A percentile compares a stretch with the other conserved stretches of the same genome.
Evolutionary conservation across 2,888 invertebrate species (phyloP).

Genomic region (Heliconius sara): DNA sequence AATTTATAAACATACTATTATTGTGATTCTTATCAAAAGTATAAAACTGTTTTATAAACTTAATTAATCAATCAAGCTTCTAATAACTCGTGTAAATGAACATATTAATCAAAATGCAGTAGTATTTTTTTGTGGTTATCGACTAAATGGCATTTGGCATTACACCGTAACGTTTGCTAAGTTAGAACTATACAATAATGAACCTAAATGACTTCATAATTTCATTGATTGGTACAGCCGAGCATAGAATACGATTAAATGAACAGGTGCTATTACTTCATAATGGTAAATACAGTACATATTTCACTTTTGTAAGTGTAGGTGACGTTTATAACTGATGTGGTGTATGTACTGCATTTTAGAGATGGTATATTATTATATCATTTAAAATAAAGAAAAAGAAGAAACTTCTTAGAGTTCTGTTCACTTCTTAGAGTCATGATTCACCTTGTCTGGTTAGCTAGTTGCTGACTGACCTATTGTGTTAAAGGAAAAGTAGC

Average conservation of each 20-base stretch:
- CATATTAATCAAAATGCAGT: not conserved
- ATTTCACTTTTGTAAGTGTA: not conserved
- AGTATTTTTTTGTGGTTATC: not conserved
- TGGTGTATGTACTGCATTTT: not conserved
- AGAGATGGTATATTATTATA: not conserved
- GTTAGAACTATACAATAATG: constrained; percentile 8
- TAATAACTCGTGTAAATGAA: not conserved
- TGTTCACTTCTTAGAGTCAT: no score
- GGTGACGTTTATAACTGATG: not conserved
- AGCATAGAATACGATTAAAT: constrained; percentile 13
- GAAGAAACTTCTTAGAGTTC: not conserved
- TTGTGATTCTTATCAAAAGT: not conserved
- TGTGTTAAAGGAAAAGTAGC: no score
- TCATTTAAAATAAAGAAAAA: not conserved
- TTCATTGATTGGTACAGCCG: not conserved
- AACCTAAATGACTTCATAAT: constrained; percentile 25
- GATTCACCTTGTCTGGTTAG: no score
- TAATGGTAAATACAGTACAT: not conserved
- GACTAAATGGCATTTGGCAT: not conserved
- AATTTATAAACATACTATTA: no score
- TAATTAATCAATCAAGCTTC: not conserved
- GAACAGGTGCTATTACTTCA: not conserved
- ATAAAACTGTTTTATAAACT: not conserved
- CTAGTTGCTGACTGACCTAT: no score
- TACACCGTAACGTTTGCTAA: constrained; percentile 1